These are phyloP conservation scores for Eleutherodactylus coqui DNA, from an alignment of 2,797 vertebrate genomes.

Conservation along the genomic window DNA sequence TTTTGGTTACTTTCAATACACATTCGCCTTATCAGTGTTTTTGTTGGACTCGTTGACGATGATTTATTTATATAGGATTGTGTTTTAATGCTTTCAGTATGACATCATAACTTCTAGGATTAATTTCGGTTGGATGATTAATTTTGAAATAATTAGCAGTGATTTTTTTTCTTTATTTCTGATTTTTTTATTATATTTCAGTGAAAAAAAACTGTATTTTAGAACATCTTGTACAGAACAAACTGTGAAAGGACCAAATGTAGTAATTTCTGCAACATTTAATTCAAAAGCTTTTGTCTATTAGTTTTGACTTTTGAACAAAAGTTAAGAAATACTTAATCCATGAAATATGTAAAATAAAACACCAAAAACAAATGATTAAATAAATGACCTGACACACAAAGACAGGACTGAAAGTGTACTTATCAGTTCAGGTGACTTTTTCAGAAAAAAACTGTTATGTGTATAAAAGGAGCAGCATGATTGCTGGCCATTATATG, in stretches of 20 bases:
- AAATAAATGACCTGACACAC: too few relatives aligned
- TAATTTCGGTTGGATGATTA: neutral
- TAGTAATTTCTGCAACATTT: too few relatives aligned
- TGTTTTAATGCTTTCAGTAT: neutral
- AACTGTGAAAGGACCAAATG: neutral
- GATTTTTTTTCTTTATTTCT: neutral
- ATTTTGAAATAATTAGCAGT: neutral
- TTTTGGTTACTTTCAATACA: neutral
- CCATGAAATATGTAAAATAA: too few relatives aligned
- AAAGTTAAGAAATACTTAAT: too few relatives aligned
- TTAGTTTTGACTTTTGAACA: too few relatives aligned
- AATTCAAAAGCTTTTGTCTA: too few relatives aligned
- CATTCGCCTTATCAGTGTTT: neutral
- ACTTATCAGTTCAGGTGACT: too few relatives aligned
- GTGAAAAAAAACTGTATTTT: neutral
- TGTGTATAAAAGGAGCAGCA: too few relatives aligned
- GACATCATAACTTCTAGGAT: neutral
- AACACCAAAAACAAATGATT: too few relatives aligned
- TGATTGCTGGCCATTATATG: too few relatives aligned
- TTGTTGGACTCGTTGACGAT: neutral
- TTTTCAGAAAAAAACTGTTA: too few relatives aligned
- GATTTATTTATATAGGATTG: neutral
- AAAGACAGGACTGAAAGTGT: too few relatives aligned
- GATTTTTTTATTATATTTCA: neutral
- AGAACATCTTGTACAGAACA: slow-evolving; percentile 18